Conservation (phyloP, 2,797 vertebrate genomes). For the Lutjanus campechanus region DNA sequence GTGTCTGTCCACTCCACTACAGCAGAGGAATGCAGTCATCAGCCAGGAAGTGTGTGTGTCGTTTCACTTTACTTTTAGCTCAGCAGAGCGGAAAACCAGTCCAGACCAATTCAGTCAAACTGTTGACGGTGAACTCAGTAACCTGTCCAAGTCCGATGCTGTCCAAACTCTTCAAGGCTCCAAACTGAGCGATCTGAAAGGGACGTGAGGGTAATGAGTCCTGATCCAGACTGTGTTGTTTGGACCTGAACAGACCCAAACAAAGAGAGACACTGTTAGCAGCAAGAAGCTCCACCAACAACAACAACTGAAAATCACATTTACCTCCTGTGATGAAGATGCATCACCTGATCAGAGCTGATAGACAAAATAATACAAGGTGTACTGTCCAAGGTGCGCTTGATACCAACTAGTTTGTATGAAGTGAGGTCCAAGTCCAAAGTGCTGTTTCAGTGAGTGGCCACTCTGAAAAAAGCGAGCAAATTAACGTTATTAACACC, state of each 20-base stretch:
- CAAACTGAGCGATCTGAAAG: not conserved
- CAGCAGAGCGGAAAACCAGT: conserved; percentile 31
- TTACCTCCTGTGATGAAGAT: not conserved
- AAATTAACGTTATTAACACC: no score
- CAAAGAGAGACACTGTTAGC: not conserved
- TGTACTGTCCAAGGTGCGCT: no score
- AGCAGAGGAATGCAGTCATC: conserved; percentile 28
- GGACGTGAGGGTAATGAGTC: not conserved
- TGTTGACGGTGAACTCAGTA: not conserved
- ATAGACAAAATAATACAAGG: no score
- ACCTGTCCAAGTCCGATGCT: not conserved
- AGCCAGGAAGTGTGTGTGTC: conserved; percentile 10
- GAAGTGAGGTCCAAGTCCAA: no score
- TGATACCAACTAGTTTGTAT: no score
- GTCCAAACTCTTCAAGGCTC: not conserved
- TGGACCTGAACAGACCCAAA: not conserved
- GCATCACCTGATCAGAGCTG: no score
- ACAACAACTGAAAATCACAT: not conserved
- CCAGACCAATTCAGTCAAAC: not conserved
- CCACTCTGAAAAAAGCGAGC: no score
- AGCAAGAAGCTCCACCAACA: not conserved
- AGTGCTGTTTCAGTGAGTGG: no score
- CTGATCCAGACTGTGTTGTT: not conserved
- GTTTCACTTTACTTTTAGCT: conserved; percentile 13
- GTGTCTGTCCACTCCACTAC: not conserved